Conservation (phyloP, 2,797 vertebrate genomes). For the Hafferia zeledoni region DNA sequence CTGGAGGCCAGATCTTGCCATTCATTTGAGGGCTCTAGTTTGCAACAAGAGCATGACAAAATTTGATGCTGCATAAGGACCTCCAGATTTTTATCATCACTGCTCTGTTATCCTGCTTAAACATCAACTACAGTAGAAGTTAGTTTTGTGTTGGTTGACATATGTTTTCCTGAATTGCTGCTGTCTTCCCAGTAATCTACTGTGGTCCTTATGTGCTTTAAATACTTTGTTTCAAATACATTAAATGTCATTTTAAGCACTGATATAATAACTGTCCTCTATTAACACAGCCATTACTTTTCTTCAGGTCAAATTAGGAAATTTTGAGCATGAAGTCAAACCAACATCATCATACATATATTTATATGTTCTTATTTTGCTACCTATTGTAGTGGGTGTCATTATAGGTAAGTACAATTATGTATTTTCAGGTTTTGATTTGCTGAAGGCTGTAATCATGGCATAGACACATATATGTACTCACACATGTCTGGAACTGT, state of each 20-base stretch:
- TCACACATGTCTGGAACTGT: neutral
- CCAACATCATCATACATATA: conserved; percentile 59
- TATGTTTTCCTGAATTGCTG: neutral
- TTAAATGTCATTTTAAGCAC: neutral
- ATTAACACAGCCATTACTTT: neutral
- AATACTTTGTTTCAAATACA: neutral
- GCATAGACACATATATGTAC: neutral
- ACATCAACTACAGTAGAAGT: neutral
- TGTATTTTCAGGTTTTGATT: conserved; percentile 1
- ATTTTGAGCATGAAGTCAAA: conserved; percentile 51
- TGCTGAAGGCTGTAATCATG: neutral
- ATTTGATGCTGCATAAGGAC: neutral
- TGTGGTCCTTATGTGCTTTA: neutral
- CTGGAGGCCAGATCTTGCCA: neutral
- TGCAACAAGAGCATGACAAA: neutral
- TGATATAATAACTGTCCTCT: neutral
- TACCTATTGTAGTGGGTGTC: conserved; percentile 78
- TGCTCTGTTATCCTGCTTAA: neutral
- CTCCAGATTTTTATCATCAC: neutral
- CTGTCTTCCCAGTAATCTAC: neutral
- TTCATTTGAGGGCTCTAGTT: neutral
- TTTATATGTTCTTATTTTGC: conserved; percentile 71
- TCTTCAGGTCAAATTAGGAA: conserved; percentile 84
- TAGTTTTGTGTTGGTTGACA: neutral
- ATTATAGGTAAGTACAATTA: conserved; percentile 80